Percentiles rank a stretch among this genome's conserved stretches.
These are phyloP conservation scores for Sphaeridia pumilis DNA, from an alignment of 2,888 invertebrate species.

Conservation along the genomic window DNA sequence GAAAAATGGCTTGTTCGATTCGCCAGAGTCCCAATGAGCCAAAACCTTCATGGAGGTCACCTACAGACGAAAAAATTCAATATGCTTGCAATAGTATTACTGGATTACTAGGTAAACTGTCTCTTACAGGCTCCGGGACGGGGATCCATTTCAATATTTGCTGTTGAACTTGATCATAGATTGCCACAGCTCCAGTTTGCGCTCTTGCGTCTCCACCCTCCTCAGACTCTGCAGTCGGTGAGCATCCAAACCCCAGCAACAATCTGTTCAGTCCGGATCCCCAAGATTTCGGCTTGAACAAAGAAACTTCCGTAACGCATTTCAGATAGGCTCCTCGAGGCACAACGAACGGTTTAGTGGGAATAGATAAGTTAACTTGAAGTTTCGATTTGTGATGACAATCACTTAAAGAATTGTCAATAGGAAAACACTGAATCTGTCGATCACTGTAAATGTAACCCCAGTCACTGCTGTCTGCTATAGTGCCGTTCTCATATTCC, in stretches of 20 bases:
- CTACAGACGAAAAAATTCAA: conserved; percentile 35
- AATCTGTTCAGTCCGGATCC: conserved; percentile 18
- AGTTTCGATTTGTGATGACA: conserved; percentile 10
- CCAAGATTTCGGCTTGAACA: conserved; percentile 19
- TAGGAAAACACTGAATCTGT: conserved; percentile 29
- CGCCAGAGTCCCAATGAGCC: conserved; percentile 35
- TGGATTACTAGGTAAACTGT: not conserved
- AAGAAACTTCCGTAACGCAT: conserved; percentile 26
- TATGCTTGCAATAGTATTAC: not conserved
- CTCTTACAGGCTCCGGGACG: conserved; percentile 26
- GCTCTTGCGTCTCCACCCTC: conserved; percentile 21
- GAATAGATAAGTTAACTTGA: conserved; percentile 3
- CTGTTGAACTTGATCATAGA: conserved; percentile 32
- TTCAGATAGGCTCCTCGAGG: conserved; percentile 15
- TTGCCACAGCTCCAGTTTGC: conserved; percentile 26
- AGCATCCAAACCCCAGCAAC: conserved; percentile 20
- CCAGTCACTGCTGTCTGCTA: conserved; percentile 32
- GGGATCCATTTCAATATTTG: conserved; percentile 31
- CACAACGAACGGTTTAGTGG: conserved; percentile 5
- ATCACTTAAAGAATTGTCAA: conserved; percentile 16
- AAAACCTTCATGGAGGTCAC: conserved; percentile 41
- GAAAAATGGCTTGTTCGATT: conserved; percentile 27
- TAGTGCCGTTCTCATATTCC: conserved; percentile 18
- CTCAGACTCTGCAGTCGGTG: conserved; percentile 6
- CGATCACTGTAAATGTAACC: conserved; percentile 28